phyloP scores from a whole-genome alignment of 1,140 invertebrate species.

The Brachionus asplanchnoidis region DNA sequence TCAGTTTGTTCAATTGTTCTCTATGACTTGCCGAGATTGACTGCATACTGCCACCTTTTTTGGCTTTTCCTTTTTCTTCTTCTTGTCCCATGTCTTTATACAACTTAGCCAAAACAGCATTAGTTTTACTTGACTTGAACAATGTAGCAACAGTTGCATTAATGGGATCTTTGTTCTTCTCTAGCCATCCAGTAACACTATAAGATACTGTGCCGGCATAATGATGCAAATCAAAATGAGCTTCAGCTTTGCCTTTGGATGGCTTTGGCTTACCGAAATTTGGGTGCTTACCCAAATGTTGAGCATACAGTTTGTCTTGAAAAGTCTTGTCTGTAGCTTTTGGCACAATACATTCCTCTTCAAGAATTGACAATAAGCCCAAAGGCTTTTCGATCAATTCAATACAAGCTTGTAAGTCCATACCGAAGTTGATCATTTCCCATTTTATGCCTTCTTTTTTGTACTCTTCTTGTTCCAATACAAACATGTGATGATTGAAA shows the following conservation, averaged over 20 bases:
- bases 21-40: slow-evolving; percentile 81
- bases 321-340: slow-evolving; percentile 98
- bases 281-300: slow-evolving; percentile 95
- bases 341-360: slow-evolving; percentile 99
- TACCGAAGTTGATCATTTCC: slow-evolving; percentile 99
- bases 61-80: slow-evolving; percentile 64
- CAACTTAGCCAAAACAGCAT: slow-evolving; percentile 7
- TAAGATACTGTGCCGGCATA: slow-evolving; percentile 85
- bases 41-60: slow-evolving; percentile 92
- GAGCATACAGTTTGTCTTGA: slow-evolving; percentile 91
- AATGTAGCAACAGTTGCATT: slow-evolving; percentile 83
- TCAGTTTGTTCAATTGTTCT: slow-evolving; percentile 94
- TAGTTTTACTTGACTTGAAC: slow-evolving; percentile 10
- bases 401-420: slow-evolving; percentile 96
- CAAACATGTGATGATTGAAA: slow-evolving; percentile 99
- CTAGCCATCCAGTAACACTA: slow-evolving; percentile 85
- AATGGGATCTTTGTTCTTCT: slow-evolving; percentile 99
- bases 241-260: slow-evolving; percentile 85
- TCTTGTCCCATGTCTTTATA: slow-evolving; percentile 35
- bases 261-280: slow-evolving; percentile 95
- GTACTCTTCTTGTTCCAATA: slow-evolving; percentile 99
- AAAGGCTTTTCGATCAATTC: slow-evolving; percentile 99
- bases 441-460: slow-evolving; percentile 94
- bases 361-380: slow-evolving; percentile 99
- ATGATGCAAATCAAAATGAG: slow-evolving; percentile 96